Conservation (phyloP, 2,113 vertebrate genomes). For the Microtus oregoni region DNA sequence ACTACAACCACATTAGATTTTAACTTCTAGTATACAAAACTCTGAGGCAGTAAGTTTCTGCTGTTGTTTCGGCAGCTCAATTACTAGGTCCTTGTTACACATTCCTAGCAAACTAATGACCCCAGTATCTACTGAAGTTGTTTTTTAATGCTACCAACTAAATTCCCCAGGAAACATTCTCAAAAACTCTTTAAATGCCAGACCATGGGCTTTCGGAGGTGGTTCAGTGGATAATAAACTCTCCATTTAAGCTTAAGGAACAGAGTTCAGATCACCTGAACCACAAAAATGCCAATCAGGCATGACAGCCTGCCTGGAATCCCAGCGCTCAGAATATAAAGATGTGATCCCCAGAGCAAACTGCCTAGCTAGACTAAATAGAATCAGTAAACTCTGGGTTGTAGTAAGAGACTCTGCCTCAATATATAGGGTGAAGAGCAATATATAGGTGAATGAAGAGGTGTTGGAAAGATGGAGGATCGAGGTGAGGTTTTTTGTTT, state of each 20-base stretch:
- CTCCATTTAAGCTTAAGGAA: neutral
- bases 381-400: neutral
- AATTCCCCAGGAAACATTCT: neutral
- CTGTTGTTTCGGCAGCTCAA: neutral
- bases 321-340: neutral
- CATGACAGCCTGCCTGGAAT: neutral
- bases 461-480: neutral
- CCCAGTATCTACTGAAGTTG: no score
- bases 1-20: neutral
- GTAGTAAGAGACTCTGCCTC: neutral
- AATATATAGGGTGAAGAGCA: neutral
- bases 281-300: neutral
- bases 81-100: neutral
- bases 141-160: neutral
- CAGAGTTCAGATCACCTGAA: neutral
- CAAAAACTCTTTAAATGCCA: neutral
- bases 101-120: neutral
- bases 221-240: neutral
- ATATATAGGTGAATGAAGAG: neutral
- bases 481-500: neutral
- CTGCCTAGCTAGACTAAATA: neutral
- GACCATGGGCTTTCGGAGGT: neutral
- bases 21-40: neutral
- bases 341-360: neutral
- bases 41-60: neutral